A percentile compares a stretch with the other conserved stretches of the same genome.
phyloP scores from a whole-genome alignment of 1,140 invertebrate genomes.

The Trinorchestia longiramus region DNA sequence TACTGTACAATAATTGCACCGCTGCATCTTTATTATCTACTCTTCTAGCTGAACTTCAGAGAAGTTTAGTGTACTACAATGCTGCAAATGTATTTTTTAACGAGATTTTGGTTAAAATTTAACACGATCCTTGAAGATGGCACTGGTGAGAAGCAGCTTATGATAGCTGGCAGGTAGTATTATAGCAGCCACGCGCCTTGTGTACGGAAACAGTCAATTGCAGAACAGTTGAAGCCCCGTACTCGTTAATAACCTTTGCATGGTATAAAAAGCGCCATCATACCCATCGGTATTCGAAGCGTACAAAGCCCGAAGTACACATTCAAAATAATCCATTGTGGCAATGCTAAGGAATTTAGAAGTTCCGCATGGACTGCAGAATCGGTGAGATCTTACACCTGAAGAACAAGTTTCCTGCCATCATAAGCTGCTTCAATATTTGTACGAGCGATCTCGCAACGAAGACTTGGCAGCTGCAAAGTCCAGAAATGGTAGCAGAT shows the following conservation, averaged over 20 bases:
- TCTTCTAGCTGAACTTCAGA: background rate
- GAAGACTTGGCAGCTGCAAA: background rate
- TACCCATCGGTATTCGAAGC: background rate
- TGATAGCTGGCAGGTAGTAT: background rate
- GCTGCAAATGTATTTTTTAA: background rate
- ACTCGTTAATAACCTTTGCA: background rate
- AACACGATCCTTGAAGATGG: background rate
- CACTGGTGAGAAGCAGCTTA: slow-evolving; percentile 30
- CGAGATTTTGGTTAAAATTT: background rate
- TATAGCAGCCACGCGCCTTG: too few relatives aligned
- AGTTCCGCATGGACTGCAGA: background rate
- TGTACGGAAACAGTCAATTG: background rate
- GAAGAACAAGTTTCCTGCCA: background rate
- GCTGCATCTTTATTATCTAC: background rate
- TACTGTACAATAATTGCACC: background rate
- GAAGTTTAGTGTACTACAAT: background rate
- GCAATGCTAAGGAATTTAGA: background rate
- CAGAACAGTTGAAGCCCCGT: background rate
- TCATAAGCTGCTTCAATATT: slow-evolving; percentile 1
- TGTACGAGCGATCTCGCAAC: background rate
- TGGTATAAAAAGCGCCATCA: background rate
- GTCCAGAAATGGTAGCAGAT: background rate
- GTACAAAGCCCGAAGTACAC: background rate
- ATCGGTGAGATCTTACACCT: background rate
- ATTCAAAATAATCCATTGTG: background rate